Evolutionary conservation across 2,888 invertebrate species (phyloP).

Genomic region (Microchrysa polita): DNA sequence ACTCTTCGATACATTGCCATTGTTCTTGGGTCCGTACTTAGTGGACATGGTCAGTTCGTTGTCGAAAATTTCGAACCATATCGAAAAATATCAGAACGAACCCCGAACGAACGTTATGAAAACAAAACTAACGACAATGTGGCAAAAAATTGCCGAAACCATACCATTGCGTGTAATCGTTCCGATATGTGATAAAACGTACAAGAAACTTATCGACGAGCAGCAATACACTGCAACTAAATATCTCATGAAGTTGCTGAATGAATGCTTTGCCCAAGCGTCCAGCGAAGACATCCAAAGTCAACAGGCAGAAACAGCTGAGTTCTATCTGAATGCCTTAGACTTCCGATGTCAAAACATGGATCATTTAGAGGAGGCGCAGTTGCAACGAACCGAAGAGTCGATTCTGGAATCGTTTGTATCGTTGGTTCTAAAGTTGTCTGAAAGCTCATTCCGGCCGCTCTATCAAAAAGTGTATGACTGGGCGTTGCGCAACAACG

Average conservation of each 20-base stretch:
- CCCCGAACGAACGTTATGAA: constrained; percentile 68
- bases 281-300: constrained; percentile 72
- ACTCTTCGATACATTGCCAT: constrained; percentile 81
- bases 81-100: constrained; percentile 55
- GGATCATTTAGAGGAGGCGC: constrained; percentile 59
- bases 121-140: constrained; percentile 70
- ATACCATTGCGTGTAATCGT: constrained; percentile 80
- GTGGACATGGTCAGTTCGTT: constrained; percentile 75
- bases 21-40: constrained; percentile 88
- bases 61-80: constrained; percentile 67
- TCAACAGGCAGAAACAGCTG: constrained; percentile 74
- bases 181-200: constrained; percentile 76
- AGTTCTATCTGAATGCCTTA: constrained; percentile 78
- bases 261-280: constrained; percentile 75
- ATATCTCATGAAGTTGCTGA: constrained; percentile 79
- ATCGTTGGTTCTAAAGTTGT: constrained; percentile 83
- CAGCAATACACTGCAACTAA: constrained; percentile 71
- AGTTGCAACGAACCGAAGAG: constrained; percentile 74
- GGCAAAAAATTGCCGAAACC: constrained; percentile 73
- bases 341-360: constrained; percentile 72
- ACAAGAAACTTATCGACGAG: constrained; percentile 70
- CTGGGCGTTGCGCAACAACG: constrained; percentile 77
- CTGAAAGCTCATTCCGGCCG: constrained; percentile 88
- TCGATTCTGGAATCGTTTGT: constrained; percentile 81
- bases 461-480: constrained; percentile 87